Percentiles rank a stretch among this genome's conserved stretches.
These are phyloP conservation scores for Oncorhynchus gorbuscha DNA, from an alignment of 2,113 vertebrate species.

Conservation along the genomic window DNA sequence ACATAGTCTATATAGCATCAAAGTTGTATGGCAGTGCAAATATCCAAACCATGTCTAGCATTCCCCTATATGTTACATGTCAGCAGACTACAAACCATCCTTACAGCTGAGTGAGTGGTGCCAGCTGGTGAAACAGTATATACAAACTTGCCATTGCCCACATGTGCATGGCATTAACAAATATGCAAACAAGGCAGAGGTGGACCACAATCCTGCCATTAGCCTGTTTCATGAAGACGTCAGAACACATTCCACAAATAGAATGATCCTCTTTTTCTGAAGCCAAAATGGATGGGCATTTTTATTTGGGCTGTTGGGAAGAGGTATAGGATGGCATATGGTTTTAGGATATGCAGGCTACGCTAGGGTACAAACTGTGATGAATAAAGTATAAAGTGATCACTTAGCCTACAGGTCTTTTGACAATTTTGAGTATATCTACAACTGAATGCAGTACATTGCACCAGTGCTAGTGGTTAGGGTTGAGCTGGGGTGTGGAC, in stretches of 20 bases:
- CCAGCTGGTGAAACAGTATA: constrained; percentile 28
- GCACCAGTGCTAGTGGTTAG: no score
- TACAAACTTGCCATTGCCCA: constrained; percentile 55
- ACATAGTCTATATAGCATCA: background rate
- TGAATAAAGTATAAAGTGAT: constrained; percentile 33
- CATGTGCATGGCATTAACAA: constrained; percentile 61
- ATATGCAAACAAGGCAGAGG: constrained; percentile 49
- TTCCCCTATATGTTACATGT: constrained; percentile 16
- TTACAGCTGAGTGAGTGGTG: constrained; percentile 37
- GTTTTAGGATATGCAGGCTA: constrained; percentile 20
- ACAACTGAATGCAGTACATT: background rate
- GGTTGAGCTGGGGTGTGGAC: no score
- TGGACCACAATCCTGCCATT: constrained; percentile 56
- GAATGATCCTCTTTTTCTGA: constrained; percentile 51
- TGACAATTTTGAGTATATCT: no score
- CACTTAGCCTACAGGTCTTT: background rate
- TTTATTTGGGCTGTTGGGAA: constrained; percentile 26
- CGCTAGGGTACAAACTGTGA: constrained; percentile 14
- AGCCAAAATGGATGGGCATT: constrained; percentile 41
- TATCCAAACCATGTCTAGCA: constrained; percentile 47
- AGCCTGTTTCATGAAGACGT: constrained; percentile 65
- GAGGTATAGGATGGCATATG: constrained; percentile 39
- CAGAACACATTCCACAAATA: constrained; percentile 43
- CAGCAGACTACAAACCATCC: constrained; percentile 35
- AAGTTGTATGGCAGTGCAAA: constrained; percentile 5